Evolutionary conservation across 2,113 vertebrate genomes (phyloP).

Genomic region (Aegotheles bennettii): DNA sequence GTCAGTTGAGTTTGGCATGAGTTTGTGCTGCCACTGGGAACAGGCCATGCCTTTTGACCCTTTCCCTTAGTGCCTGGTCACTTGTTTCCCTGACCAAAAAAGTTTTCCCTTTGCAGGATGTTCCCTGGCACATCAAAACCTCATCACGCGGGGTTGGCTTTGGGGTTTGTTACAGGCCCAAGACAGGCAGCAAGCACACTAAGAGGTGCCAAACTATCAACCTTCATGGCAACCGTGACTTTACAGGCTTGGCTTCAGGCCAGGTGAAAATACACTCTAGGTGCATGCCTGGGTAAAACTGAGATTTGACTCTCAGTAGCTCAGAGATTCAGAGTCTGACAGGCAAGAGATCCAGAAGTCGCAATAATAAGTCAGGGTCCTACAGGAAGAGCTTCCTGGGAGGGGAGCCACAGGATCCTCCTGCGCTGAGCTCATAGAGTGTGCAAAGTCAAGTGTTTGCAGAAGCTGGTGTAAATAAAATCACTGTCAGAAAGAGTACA

Average conservation of each 20-base stretch:
- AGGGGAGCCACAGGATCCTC: neutral
- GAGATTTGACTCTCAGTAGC: rapidly evolving
- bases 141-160: neutral
- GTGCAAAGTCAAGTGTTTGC: neutral
- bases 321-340: neutral
- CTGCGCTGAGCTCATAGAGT: neutral
- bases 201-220: neutral
- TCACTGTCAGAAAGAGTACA: neutral
- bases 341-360: neutral
- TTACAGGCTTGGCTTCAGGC: neutral
- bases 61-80: neutral
- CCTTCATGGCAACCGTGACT: neutral
- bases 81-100: neutral
- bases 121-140: neutral
- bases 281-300: neutral
- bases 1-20: neutral
- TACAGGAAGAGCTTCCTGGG: neutral
- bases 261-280: neutral
- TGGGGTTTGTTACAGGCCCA: neutral
- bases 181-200: neutral
- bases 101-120: neutral
- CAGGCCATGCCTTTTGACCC: neutral
- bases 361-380: neutral
- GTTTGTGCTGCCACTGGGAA: neutral
- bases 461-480: neutral